Evolutionary conservation across 2,113 vertebrate genomes (phyloP).

Genomic region (Pedionomus torquatus): DNA sequence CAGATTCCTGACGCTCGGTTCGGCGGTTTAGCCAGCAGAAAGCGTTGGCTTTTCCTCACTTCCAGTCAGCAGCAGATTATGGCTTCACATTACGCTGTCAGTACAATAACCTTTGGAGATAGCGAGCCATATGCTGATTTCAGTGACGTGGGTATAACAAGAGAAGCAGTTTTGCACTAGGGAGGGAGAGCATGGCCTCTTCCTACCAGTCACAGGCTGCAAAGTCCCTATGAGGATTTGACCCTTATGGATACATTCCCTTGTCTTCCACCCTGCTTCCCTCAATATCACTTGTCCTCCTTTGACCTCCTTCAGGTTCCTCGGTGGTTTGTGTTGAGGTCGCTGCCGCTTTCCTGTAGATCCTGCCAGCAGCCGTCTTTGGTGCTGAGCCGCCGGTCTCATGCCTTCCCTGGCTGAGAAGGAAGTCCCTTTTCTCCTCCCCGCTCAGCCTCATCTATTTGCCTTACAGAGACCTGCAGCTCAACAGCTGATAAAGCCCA

Average conservation of each 20-base stretch:
- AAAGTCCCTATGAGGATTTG: not conserved
- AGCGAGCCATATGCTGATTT: slow-evolving; percentile 53
- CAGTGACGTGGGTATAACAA: not conserved
- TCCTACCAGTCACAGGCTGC: not conserved
- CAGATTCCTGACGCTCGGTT: not conserved
- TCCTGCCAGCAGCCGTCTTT: not conserved
- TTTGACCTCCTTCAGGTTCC: not conserved
- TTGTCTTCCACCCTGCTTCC: not conserved
- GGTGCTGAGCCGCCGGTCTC: not conserved
- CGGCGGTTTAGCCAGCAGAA: slow-evolving; percentile 9
- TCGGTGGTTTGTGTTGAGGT: not conserved
- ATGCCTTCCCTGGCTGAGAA: not conserved
- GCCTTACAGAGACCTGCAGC: not conserved
- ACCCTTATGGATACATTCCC: not conserved
- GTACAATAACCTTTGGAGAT: slow-evolving; percentile 21
- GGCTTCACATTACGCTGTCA: slow-evolving; percentile 12
- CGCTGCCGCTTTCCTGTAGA: not conserved
- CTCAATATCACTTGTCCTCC: not conserved
- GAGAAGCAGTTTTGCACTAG: not conserved
- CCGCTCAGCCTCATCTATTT: not conserved
- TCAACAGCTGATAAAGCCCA: not conserved
- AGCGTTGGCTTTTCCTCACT: slow-evolving; percentile 14
- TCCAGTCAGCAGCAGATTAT: slow-evolving; percentile 31
- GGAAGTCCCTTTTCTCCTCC: not conserved
- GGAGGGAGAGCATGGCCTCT: not conserved